Evolutionary conservation across 1,140 invertebrate species (phyloP).

Genomic region (Drosophila asahinai): DNA sequence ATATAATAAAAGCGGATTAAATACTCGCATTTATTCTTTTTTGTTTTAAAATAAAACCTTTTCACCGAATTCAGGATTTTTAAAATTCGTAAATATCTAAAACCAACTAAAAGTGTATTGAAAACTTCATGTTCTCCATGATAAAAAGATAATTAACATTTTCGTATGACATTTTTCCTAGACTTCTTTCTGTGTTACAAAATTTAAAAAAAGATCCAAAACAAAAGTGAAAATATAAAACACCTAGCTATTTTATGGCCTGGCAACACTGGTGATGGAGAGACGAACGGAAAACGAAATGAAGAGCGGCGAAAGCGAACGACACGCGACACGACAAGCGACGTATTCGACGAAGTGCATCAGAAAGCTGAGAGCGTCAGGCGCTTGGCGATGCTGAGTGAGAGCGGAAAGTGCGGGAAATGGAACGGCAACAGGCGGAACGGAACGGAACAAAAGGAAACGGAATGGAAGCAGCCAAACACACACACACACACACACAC

Average conservation of each 20-base stretch:
- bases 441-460: conserved; percentile 26
- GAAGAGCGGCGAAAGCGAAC: conserved; percentile 17
- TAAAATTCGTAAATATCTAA: too few species aligned
- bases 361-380: conserved; percentile 29
- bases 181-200: too few species aligned
- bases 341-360: conserved; percentile 44
- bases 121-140: too few species aligned
- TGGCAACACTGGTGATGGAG: conserved; percentile 11
- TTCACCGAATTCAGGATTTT: too few species aligned
- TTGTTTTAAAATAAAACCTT: too few species aligned
- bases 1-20: too few species aligned
- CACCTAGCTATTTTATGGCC: not conserved
- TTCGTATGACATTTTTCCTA: too few species aligned
- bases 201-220: too few species aligned
- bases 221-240: not conserved
- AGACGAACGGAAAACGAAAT: conserved; percentile 18
- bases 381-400: conserved; percentile 24
- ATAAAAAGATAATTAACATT: too few species aligned
- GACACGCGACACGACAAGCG: conserved; percentile 36
- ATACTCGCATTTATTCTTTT: too few species aligned
- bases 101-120: too few species aligned
- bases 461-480: conserved; percentile 14
- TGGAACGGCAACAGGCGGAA: conserved; percentile 60
- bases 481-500: conserved; percentile 10
- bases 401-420: conserved; percentile 49